phyloP scores from a whole-genome alignment of 2,888 invertebrate species.

The Synergus itoensis region DNA sequence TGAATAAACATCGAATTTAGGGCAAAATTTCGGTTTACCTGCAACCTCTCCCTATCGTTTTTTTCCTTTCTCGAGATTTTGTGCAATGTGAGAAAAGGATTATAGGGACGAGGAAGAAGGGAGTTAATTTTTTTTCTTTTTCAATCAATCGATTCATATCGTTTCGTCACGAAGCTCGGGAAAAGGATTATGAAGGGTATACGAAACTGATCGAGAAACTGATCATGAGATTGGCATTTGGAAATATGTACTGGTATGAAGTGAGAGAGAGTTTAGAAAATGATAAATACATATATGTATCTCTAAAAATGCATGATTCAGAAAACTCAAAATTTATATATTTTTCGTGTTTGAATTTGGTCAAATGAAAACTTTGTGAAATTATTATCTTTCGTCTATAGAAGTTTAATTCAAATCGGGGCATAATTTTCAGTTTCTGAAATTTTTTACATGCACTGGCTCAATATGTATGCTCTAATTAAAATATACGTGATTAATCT shows the following conservation, averaged over 20 bases:
- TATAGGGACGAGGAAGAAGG: slow-evolving; percentile 52
- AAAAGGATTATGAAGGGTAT: background rate
- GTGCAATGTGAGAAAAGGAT: slow-evolving; percentile 74
- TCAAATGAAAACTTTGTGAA: no score
- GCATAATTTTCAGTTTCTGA: no score
- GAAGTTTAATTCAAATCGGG: no score
- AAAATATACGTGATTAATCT: no score
- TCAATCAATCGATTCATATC: slow-evolving; percentile 46
- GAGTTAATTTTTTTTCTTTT: slow-evolving; percentile 47
- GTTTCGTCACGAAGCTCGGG: background rate
- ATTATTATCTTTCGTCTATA: no score
- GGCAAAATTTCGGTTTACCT: slow-evolving; percentile 60
- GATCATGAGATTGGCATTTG: background rate
- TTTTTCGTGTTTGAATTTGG: no score
- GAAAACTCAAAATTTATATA: no score
- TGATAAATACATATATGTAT: no score
- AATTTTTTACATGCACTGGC: no score
- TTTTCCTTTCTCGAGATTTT: slow-evolving; percentile 56
- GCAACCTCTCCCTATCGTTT: slow-evolving; percentile 46
- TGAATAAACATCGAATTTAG: slow-evolving; percentile 62
- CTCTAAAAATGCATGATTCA: no score
- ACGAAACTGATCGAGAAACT: background rate
- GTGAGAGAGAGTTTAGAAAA: background rate
- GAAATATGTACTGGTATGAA: background rate
- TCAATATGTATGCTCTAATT: no score